These are phyloP conservation scores for Pseudorhombus dupliciocellatus DNA, from an alignment of 2,113 vertebrate species.

Conservation along the genomic window DNA sequence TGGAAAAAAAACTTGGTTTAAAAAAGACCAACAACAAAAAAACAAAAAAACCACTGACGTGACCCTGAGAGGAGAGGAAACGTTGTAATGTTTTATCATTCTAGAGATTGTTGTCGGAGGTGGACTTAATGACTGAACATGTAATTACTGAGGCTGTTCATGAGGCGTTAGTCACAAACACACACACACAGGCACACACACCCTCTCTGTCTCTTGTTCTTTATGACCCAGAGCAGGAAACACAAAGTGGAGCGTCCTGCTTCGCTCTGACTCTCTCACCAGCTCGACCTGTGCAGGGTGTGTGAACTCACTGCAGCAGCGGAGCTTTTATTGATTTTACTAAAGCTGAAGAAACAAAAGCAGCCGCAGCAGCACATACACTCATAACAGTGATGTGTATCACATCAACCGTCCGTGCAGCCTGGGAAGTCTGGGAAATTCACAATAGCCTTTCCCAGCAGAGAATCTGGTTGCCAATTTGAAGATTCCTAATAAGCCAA, in stretches of 20 bases:
- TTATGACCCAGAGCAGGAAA: too few relatives aligned
- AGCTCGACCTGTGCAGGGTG: slow-evolving; percentile 21
- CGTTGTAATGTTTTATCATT: neutral
- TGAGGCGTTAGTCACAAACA: slow-evolving; percentile 27
- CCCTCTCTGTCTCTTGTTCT: neutral
- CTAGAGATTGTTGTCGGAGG: slow-evolving; percentile 45
- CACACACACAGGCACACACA: neutral
- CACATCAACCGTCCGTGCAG: slow-evolving; percentile 18
- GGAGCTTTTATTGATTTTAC: neutral
- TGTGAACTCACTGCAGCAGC: slow-evolving; percentile 1
- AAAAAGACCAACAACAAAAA: too few relatives aligned
- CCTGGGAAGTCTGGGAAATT: slow-evolving; percentile 27
- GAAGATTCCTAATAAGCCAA: slow-evolving; percentile 60
- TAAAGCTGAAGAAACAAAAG: neutral
- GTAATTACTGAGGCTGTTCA: slow-evolving; percentile 51
- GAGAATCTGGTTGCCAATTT: slow-evolving; percentile 58
- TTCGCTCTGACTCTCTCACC: slow-evolving; percentile 53
- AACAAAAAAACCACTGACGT: neutral
- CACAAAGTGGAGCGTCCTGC: slow-evolving; percentile 6
- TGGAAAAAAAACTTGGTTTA: neutral
- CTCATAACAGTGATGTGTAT: neutral
- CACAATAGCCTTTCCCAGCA: slow-evolving; percentile 61
- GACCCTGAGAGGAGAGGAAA: slow-evolving; percentile 2
- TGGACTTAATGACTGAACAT: slow-evolving; percentile 53
- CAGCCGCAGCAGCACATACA: neutral